These are phyloP conservation scores for Pelecanus crispus DNA, from an alignment of 2,113 vertebrate genomes.

Conservation along the genomic window DNA sequence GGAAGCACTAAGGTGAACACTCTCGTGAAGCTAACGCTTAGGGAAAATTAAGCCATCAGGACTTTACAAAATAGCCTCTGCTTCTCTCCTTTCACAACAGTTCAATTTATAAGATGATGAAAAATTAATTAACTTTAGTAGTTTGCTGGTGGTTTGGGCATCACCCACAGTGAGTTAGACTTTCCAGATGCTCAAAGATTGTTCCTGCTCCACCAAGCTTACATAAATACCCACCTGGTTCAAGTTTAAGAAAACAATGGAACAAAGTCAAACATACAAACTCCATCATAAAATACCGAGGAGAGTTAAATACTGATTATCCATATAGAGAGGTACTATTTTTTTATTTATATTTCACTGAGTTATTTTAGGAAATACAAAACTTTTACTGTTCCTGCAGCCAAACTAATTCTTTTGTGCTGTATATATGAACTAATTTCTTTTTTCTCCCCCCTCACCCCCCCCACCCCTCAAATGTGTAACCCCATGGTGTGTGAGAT, in stretches of 20 bases:
- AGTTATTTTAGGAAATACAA: not conserved
- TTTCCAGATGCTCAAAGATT: not conserved
- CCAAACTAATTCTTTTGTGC: not conserved
- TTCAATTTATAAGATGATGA: slow-evolving; percentile 3
- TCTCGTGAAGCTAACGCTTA: not conserved
- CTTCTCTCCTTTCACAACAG: not conserved
- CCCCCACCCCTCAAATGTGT: not conserved
- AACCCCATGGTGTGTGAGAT: not conserved
- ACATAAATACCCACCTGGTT: not conserved
- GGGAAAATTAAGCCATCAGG: not conserved
- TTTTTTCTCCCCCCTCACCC: not conserved
- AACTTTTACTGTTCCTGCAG: not conserved
- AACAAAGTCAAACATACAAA: not conserved
- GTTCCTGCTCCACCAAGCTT: not conserved
- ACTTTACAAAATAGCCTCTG: not conserved
- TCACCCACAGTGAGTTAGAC: not conserved
- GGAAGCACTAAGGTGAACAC: not conserved
- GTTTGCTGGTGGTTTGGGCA: slow-evolving; percentile 31
- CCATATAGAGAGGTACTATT: not conserved
- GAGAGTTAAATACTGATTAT: not conserved
- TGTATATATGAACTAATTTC: not conserved
- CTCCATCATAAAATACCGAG: not conserved
- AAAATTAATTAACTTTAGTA: not conserved
- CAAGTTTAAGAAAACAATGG: not conserved
- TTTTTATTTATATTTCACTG: not conserved